Percentiles rank a stretch among this genome's conserved stretches.
These are phyloP conservation scores for Beris morrisii DNA, from an alignment of 2,888 invertebrate species.

Conservation along the genomic window DNA sequence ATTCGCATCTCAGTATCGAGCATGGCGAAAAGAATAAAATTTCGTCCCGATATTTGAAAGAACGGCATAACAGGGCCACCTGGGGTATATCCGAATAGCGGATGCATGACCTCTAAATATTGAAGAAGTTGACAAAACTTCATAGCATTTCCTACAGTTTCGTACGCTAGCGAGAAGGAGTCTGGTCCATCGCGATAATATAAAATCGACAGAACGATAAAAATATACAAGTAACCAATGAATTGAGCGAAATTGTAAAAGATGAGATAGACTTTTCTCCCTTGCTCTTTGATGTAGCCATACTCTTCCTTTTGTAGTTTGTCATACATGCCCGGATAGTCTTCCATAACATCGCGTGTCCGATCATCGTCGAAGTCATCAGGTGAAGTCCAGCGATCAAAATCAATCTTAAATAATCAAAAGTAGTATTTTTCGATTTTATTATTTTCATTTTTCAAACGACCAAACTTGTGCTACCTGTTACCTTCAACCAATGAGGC, in stretches of 20 bases:
- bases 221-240: constrained; percentile 78
- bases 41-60: constrained; percentile 78
- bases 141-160: constrained; percentile 73
- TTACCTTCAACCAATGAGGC: constrained; percentile 83
- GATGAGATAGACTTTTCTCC: constrained; percentile 80
- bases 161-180: constrained; percentile 70
- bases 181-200: constrained; percentile 74
- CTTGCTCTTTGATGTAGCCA: constrained; percentile 76
- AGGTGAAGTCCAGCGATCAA: constrained; percentile 85
- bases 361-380: constrained; percentile 63
- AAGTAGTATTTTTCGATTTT: neutral
- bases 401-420: constrained; percentile 68
- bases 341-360: constrained; percentile 70
- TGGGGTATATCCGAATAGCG: constrained; percentile 84
- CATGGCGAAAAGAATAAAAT: constrained; percentile 77
- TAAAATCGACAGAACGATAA: constrained; percentile 71
- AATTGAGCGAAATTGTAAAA: constrained; percentile 90
- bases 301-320: constrained; percentile 73
- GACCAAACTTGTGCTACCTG: too few relatives aligned
- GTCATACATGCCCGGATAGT: constrained; percentile 77
- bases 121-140: constrained; percentile 82
- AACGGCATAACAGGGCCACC: constrained; percentile 72
- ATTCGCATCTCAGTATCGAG: constrained; percentile 83
- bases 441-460: neutral
- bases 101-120: constrained; percentile 86